Evolutionary conservation across 2,797 vertebrate genomes (phyloP).

Genomic region (Erethizon dorsatum): DNA sequence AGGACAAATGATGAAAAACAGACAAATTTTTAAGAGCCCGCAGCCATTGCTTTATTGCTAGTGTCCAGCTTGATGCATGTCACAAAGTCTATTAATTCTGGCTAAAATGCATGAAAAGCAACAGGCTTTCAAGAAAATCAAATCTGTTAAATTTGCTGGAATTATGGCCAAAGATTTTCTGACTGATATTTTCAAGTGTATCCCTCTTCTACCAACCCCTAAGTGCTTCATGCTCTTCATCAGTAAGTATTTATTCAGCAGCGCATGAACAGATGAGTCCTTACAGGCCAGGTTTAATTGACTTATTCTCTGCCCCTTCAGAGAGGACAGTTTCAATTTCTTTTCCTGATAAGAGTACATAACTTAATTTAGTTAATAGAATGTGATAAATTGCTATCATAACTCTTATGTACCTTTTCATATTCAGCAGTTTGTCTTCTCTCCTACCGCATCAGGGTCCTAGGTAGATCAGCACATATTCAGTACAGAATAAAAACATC

Average conservation of each 20-base stretch:
- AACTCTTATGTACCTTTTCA: constrained; percentile 48
- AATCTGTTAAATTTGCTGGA: not conserved
- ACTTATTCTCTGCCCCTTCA: constrained; percentile 60
- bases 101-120: constrained; percentile 43
- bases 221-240: not conserved
- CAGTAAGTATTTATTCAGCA: constrained; percentile 57
- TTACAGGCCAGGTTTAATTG: constrained; percentile 36
- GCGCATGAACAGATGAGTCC: not conserved
- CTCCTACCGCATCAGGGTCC: not conserved
- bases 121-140: not conserved
- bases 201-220: not conserved
- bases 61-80: not conserved
- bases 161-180: not conserved
- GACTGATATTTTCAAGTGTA: not conserved
- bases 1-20: not conserved
- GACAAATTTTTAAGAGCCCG: not conserved
- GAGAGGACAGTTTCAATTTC: constrained; percentile 56
- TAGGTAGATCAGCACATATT: not conserved
- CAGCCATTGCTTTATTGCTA: not conserved
- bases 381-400: constrained; percentile 62
- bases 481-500: not conserved
- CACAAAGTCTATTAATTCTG: not conserved
- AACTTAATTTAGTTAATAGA: constrained; percentile 64
- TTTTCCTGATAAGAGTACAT: constrained; percentile 61
- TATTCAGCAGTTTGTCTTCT: not conserved